Conservation (phyloP, 1,140 invertebrate species). For the Platorchestia sp. region DNA sequence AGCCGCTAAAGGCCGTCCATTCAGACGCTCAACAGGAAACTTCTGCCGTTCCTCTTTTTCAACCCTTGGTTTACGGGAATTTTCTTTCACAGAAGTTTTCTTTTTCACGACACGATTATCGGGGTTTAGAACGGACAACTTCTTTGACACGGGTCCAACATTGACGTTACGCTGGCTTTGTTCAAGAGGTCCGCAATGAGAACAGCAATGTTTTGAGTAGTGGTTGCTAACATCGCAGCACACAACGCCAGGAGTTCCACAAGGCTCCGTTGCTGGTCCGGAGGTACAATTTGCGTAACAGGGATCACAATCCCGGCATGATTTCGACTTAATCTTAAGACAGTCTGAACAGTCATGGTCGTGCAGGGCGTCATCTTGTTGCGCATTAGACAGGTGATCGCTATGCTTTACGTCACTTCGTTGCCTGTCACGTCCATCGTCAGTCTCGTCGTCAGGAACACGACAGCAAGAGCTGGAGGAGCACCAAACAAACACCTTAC, state of each 20-base stretch:
- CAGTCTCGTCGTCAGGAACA: not conserved
- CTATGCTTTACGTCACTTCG: conserved; percentile 28
- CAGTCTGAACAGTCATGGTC: not conserved
- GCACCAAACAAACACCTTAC: conserved; percentile 33
- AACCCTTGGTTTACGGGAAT: not conserved
- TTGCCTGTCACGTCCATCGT: conserved; percentile 36
- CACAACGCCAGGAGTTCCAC: not conserved
- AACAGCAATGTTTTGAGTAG: not conserved
- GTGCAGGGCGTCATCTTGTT: not conserved
- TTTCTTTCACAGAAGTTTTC: not conserved
- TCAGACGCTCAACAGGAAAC: not conserved
- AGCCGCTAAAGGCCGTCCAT: not conserved
- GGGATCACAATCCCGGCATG: not conserved
- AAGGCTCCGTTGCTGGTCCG: not conserved
- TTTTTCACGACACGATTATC: not conserved
- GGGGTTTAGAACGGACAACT: not conserved
- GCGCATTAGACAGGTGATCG: not conserved
- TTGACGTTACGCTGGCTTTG: not conserved
- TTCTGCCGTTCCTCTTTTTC: not conserved
- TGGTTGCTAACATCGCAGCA: not conserved
- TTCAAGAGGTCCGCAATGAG: not conserved
- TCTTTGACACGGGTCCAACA: not conserved
- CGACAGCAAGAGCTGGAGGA: conserved; percentile 44
- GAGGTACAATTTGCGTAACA: not conserved
- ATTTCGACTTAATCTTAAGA: not conserved